A percentile compares a stretch with the other conserved stretches of the same genome.
These are phyloP conservation scores for Anseranas semipalmata DNA, from an alignment of 2,113 vertebrate genomes.

Conservation along the genomic window DNA sequence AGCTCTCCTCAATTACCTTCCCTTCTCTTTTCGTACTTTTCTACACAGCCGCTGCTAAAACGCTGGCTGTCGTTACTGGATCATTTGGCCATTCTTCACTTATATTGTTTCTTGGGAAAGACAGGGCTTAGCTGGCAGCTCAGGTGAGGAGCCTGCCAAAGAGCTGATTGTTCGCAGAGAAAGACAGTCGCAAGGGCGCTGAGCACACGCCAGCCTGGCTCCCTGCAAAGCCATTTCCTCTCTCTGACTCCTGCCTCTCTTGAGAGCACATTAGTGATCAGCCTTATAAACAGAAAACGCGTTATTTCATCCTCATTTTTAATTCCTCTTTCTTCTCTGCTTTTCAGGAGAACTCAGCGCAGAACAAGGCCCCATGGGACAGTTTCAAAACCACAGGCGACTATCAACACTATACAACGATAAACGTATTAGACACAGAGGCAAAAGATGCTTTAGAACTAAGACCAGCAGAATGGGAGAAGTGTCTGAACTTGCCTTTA, in stretches of 20 bases:
- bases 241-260: slow-evolving; percentile 16
- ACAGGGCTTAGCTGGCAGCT: slow-evolving; percentile 39
- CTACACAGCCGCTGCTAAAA: neutral
- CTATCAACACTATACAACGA: slow-evolving; percentile 98
- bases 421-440: slow-evolving; percentile 97
- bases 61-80: slow-evolving; percentile 30
- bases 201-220: neutral
- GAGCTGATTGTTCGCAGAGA: neutral
- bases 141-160: slow-evolving; percentile 40
- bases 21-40: neutral
- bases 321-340: slow-evolving; percentile 49
- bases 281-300: neutral
- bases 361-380: slow-evolving; percentile 97
- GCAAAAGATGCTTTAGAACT: slow-evolving; percentile 97
- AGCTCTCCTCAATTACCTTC: neutral
- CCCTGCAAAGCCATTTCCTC: slow-evolving; percentile 11
- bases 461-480: slow-evolving; percentile 97
- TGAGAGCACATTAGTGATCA: neutral
- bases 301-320: neutral
- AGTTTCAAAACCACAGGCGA: slow-evolving; percentile 96
- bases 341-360: slow-evolving; percentile 92
- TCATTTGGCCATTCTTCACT: slow-evolving; percentile 23
- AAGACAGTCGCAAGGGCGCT: neutral
- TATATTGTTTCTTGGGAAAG: neutral
- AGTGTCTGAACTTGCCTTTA: slow-evolving; percentile 97